Evolutionary conservation across 1,140 invertebrate species (phyloP), one percentile per base, ranked within the genome.

Genomic region (Bombyx mori): DNA sequence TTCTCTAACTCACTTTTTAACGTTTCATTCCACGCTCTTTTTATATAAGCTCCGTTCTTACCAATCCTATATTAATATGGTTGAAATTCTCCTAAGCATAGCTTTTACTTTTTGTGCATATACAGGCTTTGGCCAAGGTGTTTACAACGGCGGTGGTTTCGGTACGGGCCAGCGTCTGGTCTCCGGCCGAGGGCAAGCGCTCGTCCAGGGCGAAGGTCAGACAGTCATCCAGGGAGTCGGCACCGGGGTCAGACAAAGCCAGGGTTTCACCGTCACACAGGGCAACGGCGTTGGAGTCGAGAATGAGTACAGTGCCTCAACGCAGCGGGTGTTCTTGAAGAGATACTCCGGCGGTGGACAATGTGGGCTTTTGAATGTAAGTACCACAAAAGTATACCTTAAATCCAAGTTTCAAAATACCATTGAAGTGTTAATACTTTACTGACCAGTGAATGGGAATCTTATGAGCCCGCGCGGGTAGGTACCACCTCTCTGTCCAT

Each of bases 351-450:
- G 69, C 0, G 62, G 56, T 7, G 80, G 79, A 42, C 69, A 79
- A 54, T 86, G 82, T 57, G 82, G 82, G 50, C 0, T 79, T 10
- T 55, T 79, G 8, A 81, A 82, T 57, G 82, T 86, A 68, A 83
- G 82, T 83, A 56, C n/a, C 49, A 9, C 0, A 6, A 22, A 51
- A 35, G 4, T 35, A 35, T 5, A 1, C 26, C 12, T 18, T 18
- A 18, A 18, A 35, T 35, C 26, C 26, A 35, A 35, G 26, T 0
- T 35, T 35, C 26, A 35, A 0, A 35, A 35, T 35, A 35, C 26
- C 2, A 5, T 35, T 35, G 26, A 5, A 35, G 26, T 35, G 12
- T 18, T 18, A 18, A 18, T 18, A 18, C 12, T 35, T 0, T 35
- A 35, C 26, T 35, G 26, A 35, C 26, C 1, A 5, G 26, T 35